Conservation (phyloP, 2,888 invertebrate genomes). For the Gymnoscelis rufifasciata region DNA sequence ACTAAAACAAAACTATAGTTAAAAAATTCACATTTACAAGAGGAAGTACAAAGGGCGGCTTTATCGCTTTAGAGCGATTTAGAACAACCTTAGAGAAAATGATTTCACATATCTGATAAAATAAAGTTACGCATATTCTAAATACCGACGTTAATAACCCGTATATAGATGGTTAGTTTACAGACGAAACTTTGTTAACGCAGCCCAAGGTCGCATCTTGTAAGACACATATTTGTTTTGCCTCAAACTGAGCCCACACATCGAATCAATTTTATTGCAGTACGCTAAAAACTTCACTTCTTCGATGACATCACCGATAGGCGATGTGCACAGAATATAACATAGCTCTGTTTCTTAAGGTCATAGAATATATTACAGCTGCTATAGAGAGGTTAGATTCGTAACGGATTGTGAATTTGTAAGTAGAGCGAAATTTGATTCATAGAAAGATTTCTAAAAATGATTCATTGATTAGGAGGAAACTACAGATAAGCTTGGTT, state of each 20-base stretch:
- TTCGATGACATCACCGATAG: constrained; percentile 30
- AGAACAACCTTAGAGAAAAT: too few species aligned
- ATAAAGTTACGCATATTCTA: too few species aligned
- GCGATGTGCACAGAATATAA: constrained; percentile 20
- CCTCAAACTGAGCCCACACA: neutral
- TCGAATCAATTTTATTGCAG: constrained; percentile 24
- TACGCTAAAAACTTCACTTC: constrained; percentile 31
- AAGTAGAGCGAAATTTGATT: constrained; percentile 12
- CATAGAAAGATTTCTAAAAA: neutral
- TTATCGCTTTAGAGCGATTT: too few species aligned
- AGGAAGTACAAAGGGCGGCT: too few species aligned
- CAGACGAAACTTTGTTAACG: too few species aligned
- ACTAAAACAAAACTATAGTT: neutral
- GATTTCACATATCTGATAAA: too few species aligned
- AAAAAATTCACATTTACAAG: neutral
- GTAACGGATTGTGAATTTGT: constrained; percentile 1
- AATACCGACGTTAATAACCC: too few species aligned
- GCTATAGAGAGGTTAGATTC: constrained; percentile 10
- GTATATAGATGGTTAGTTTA: too few species aligned
- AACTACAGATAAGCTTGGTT: too few species aligned
- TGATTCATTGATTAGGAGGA: too few species aligned
- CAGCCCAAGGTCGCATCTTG: too few species aligned
- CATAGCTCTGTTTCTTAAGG: constrained; percentile 10
- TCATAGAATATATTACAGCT: constrained; percentile 10
- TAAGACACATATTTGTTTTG: neutral